Evolutionary conservation across 2,888 invertebrate genomes (phyloP), one percentile per base, ranked within the genome.

Genomic region (Pycnomerus fuliginosus): DNA sequence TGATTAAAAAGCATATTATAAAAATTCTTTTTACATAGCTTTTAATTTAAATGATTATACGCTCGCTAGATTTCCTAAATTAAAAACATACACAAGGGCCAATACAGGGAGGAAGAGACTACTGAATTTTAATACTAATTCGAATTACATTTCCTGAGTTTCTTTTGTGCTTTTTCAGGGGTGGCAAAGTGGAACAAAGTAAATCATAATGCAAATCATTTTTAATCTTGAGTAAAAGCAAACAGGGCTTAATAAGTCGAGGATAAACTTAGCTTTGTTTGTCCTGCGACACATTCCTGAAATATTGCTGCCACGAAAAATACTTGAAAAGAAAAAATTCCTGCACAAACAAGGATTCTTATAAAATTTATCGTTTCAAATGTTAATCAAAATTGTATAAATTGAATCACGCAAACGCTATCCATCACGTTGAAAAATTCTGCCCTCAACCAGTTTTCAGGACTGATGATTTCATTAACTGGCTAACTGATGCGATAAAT

Each of bases 141-240:
- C 57, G 40, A 49, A 45, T 58, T 56, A 58, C 53, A 54, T 60
- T 61, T 54, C 48, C 15, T 47, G 33, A 48, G 46, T 41, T 55
- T 50, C 58, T 61, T 59, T 60, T 64, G 60, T 63, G 54, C 55
- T 49, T 59, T 60, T 58, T 50, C 33, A n/a, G 52, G 40, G 52
- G 51, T 48, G 56, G 52, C 43, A 48, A 52, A 49, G 52, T 35
- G 42, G 51, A 52, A 50, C 44, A 54, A 52, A 55, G 60, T 56
- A 58, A 61, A 64, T 62, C 58, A 56, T 62, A 62, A 64, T 63
- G 62, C 62, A 64, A 64, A 64, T 64, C 58, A 59, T 62, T 62
- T 62, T 64, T 64, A 64, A 64, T 64, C 64, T 61, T 55, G 57
- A 56, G 55, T 56, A 56, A 62, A 64, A 62, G 62, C 62, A 62